phyloP scores from a whole-genome alignment of 2,113 vertebrate genomes.

The Myotis davidii region DNA sequence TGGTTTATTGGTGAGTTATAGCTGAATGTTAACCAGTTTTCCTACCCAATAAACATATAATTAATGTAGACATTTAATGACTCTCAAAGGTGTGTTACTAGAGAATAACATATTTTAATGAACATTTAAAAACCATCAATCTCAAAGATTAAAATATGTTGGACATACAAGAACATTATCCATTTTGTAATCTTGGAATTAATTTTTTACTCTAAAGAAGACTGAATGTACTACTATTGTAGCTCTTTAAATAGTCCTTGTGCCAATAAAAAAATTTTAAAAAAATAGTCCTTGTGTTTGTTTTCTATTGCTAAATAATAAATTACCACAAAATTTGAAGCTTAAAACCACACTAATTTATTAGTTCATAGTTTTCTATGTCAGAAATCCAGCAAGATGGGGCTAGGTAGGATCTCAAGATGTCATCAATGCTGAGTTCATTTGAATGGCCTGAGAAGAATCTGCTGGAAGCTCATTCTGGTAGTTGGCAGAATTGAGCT shows the following conservation, averaged over 20 bases:
- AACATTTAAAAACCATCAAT: neutral
- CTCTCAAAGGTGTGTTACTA: neutral
- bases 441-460: neutral
- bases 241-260: neutral
- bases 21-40: neutral
- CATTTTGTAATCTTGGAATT: neutral
- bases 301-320: neutral
- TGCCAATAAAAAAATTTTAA: neutral
- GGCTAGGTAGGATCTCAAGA: neutral
- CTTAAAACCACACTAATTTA: neutral
- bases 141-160: neutral
- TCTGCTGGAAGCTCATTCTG: neutral
- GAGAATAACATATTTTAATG: neutral
- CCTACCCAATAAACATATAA: neutral
- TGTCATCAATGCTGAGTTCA: neutral
- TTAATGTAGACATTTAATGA: neutral
- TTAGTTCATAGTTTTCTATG: neutral
- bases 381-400: neutral
- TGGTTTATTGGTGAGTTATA: neutral
- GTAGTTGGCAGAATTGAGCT: neutral
- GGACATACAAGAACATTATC: neutral
- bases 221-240: neutral
- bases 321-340: neutral
- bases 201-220: neutral
- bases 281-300: neutral